Evolutionary conservation across 1,140 invertebrate species (phyloP).

Genomic region (Eueides isabella): DNA sequence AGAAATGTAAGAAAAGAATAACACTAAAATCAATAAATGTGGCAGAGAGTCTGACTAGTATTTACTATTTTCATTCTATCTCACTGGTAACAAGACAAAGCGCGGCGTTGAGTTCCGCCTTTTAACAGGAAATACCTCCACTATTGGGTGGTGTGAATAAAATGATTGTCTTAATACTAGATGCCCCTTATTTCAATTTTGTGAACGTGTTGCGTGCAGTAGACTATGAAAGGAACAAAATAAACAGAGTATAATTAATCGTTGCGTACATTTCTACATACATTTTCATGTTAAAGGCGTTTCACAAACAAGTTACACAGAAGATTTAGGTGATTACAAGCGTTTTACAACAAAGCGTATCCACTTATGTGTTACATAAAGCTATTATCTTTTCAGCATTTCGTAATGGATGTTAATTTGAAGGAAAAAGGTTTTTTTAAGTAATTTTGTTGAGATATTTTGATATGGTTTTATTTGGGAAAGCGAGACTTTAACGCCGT

Average conservation of each 20-base stretch:
- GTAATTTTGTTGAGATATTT: too few species aligned
- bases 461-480: too few species aligned
- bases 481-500: too few species aligned
- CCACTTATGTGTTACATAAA: neutral
- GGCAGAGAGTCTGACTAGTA: too few species aligned
- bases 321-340: neutral
- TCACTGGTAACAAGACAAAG: neutral
- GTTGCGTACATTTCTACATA: neutral
- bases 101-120: neutral
- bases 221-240: too few species aligned
- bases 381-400: neutral
- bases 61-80: neutral
- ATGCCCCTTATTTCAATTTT: too few species aligned
- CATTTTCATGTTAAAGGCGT: neutral
- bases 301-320: neutral
- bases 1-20: too few species aligned
- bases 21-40: too few species aligned
- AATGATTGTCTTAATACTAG: neutral
- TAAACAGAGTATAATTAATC: neutral
- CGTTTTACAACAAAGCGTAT: conserved; percentile 1
- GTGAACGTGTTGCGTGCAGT: too few species aligned
- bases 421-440: too few species aligned
- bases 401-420: too few species aligned
- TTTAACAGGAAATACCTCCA: neutral
- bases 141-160: neutral